phyloP scores from a whole-genome alignment of 2,888 invertebrate genomes.

The Heterodera filipjevi region DNA sequence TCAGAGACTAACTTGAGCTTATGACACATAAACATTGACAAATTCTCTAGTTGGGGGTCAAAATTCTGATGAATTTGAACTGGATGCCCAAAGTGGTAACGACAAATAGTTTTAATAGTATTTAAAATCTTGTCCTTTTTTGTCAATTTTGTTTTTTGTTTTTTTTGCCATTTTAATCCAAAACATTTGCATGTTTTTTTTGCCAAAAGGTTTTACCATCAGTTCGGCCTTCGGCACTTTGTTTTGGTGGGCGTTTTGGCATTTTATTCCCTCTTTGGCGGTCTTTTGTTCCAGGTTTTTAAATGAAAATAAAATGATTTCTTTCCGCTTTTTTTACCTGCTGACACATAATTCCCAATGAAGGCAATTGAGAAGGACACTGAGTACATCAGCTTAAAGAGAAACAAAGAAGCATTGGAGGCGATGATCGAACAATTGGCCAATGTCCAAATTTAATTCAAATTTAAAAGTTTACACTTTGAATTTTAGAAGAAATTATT shows the following conservation, averaged over 20 bases:
- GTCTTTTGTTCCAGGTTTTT: constrained; percentile 42
- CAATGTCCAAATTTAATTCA: background rate
- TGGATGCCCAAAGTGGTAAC: too few relatives aligned
- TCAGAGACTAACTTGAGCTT: too few relatives aligned
- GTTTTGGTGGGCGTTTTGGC: constrained; percentile 40
- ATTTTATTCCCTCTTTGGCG: constrained; percentile 43
- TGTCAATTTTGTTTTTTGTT: too few relatives aligned
- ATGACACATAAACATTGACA: too few relatives aligned
- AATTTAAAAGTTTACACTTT: background rate
- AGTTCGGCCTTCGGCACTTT: constrained; percentile 48
- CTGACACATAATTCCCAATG: background rate
- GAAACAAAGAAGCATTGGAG: constrained; percentile 32
- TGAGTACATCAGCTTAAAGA: constrained; percentile 31
- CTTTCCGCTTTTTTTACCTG: too few relatives aligned
- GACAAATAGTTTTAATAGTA: too few relatives aligned
- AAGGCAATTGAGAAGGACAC: constrained; percentile 37
- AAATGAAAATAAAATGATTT: background rate
- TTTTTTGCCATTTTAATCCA: too few relatives aligned
- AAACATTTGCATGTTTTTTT: background rate
- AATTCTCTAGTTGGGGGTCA: too few relatives aligned
- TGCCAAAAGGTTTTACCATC: constrained; percentile 40
- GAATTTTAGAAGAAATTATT: background rate
- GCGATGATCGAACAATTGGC: constrained; percentile 25
- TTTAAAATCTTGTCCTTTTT: too few relatives aligned
- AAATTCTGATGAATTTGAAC: too few relatives aligned